Base-by-base conservation (phyloP, 2,797 vertebrate species). In the Pyrocephalus nanus region DNA sequence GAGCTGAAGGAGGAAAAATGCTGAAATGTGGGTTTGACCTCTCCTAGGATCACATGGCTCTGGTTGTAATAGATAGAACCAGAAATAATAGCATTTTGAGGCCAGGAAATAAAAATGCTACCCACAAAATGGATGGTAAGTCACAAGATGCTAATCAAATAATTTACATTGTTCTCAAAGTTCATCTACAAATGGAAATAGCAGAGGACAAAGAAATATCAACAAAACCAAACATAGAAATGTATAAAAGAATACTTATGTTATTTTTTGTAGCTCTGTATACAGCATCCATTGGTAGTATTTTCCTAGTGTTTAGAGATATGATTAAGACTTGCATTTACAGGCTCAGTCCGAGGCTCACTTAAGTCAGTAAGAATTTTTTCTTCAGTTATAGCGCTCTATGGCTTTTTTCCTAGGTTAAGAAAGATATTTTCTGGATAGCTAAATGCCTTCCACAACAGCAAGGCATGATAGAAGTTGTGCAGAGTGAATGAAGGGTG, bases 1-100 rank as follows among this genome's bases (percentile, higher is more conserved):
- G 48, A 86, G 62, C 92, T 96, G 95, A 96, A 94, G 93, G 86
- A 96, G 85, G 92, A 94, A 95, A 95, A 97, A 96, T 93, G 82
- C 55, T 3, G 20, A 91, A 93, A 93, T 95, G 95, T 97, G 93
- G 92, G 95, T 91, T 97, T 96, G 95, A 94, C 91, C 89, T 94
- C 89, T 94, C 61, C 1, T 8, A 92, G 48, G 43, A 96, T 93
- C 95, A 95, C 87, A 88, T 48, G 82, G 43, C 62, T 88, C 58
- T 6, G 69, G 76, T 38, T 75, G 58, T 50, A 94, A 69, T 53
- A 93, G 81, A 93, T 16, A 9, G 32, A 93, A 94, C 47, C 38
- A 82, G 42, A 92, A 92, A 94, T 83, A 94, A 87, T 61, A 79
- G 65, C 65, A 75, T 72, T 96, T 88, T 71, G 66, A 92, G 80